Base-by-base conservation (phyloP, 2,888 invertebrate species). In the Stegophylla sp. region DNA sequence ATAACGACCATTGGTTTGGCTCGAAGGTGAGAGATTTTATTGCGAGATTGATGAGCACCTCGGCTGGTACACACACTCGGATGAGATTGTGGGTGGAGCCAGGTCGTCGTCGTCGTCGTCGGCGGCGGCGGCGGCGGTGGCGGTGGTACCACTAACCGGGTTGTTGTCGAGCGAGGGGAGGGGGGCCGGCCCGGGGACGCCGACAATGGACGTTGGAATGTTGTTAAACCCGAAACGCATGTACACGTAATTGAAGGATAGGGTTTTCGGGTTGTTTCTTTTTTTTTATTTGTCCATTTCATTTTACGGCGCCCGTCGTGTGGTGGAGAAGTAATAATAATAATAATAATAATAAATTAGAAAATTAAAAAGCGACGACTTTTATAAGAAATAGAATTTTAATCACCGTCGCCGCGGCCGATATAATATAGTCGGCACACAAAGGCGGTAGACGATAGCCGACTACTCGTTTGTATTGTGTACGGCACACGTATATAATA, bases 161-260 rank as follows among this genome's bases (percentile, higher is more conserved):
- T 69, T 77, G 77, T 59, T 69, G 67, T 45, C 67, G 77, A 76
- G 59, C 34, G 12, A n/a, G n/a, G 34, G 61, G 69, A 79, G 69
- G 69, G 67, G n/a, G n/a, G n/a, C n/a, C n/a, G n/a, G 67, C 67
- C 67, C 41, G 43, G 51, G 41, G 20, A 48, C 34, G 79, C 79
- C 79, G 79, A 79, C 79, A 79, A 79, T 79, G 61, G 61, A 79
- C 69, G 79, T 61, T 71, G 79, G 79, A 79, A 79, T 79, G 79
- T 79, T 79, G 79, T 79, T 79, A 79, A 79, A 79, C 79, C 79
- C 79, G 79, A 79, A 79, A 79, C 71, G 59, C 79, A 17, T 51
- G 48, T 66, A 51, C 43, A 34, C 53, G 67, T 77, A 77, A 77
- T 77, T 69, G 69, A 79, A 79, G 59, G 79, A 79, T 69, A 69